Percentiles rank a stretch among this genome's conserved stretches.
phyloP scores from a whole-genome alignment of 2,888 invertebrate species.

The Biston betularia region DNA sequence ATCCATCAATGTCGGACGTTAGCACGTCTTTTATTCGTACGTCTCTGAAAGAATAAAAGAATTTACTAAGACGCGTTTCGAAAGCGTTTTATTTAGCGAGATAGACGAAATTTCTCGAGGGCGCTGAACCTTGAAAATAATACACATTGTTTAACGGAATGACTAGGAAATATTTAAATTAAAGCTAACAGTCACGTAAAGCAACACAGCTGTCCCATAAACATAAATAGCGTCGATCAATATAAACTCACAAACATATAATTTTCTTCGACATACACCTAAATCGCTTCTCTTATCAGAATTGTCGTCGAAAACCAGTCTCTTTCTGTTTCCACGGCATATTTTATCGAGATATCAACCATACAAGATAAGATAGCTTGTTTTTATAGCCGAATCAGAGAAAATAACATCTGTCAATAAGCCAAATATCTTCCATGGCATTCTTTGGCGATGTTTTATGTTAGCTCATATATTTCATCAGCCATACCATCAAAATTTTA shows the following conservation, averaged over 20 bases:
- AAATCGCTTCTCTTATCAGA: slow-evolving; percentile 41
- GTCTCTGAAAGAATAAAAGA: slow-evolving; percentile 28
- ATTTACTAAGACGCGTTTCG: slow-evolving; percentile 27
- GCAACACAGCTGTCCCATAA: slow-evolving; percentile 29
- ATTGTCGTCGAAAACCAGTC: slow-evolving; percentile 44
- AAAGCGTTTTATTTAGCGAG: slow-evolving; percentile 22
- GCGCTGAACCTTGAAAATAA: slow-evolving; percentile 11
- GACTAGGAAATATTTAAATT: slow-evolving; percentile 3
- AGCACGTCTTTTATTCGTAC: slow-evolving; percentile 46
- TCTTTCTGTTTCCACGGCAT: slow-evolving; percentile 46
- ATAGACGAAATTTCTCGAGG: slow-evolving; percentile 8
- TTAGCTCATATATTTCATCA: slow-evolving; percentile 58
- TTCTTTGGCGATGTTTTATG: slow-evolving; percentile 68
- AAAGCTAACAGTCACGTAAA: slow-evolving; percentile 3
- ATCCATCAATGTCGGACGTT: slow-evolving; percentile 76
- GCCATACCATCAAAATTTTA: slow-evolving; percentile 68
- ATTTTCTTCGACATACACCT: slow-evolving; percentile 36
- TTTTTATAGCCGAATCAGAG: slow-evolving; percentile 71
- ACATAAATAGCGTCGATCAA: slow-evolving; percentile 39
- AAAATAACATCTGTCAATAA: slow-evolving; percentile 78
- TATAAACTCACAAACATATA: slow-evolving; percentile 40
- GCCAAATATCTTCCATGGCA: slow-evolving; percentile 58
- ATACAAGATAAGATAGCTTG: slow-evolving; percentile 68
- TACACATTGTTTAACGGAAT: slow-evolving; percentile 9
- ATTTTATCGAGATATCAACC: slow-evolving; percentile 66